These are phyloP conservation scores for Vulpes vulpes DNA, from an alignment of 2,113 vertebrate species.

Conservation along the genomic window DNA sequence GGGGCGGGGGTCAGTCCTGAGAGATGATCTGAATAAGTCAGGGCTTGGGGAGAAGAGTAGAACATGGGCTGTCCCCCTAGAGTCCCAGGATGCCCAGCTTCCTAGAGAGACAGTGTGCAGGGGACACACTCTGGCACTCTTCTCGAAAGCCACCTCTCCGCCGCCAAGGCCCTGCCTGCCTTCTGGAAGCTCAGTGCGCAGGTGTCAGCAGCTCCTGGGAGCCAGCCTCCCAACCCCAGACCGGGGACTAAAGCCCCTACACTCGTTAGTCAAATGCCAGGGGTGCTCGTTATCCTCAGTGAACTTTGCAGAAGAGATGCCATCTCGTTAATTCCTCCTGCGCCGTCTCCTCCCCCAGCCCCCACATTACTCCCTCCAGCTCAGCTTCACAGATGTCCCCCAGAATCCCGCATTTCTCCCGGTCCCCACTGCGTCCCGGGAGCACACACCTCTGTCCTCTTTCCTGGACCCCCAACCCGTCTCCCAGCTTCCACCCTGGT, in stretches of 20 bases:
- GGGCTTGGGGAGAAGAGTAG: neutral
- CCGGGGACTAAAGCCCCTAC: neutral
- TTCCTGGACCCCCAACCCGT: neutral
- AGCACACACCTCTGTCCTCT: neutral
- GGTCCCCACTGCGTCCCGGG: neutral
- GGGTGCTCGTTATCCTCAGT: slow-evolving; percentile 71
- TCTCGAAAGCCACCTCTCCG: neutral
- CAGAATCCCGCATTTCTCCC: neutral
- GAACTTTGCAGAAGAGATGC: slow-evolving; percentile 70
- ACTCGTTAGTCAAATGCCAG: slow-evolving; percentile 84
- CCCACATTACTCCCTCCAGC: neutral
- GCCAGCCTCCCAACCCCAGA: slow-evolving; percentile 53
- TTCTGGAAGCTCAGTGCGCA: slow-evolving; percentile 64
- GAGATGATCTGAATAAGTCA: neutral
- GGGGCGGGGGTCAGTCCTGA: neutral
- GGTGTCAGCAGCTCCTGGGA: slow-evolving; percentile 57
- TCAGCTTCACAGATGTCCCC: neutral
- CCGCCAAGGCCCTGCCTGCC: neutral
- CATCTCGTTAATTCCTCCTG: neutral
- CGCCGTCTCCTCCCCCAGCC: neutral
- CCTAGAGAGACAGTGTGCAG: neutral
- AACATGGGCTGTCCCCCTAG: neutral
- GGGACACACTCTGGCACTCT: rapidly evolving
- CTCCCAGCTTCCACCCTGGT: neutral
- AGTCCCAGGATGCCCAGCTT: neutral